Evolutionary conservation across 1,140 invertebrate species (phyloP), one percentile per base, ranked within the genome.

Genomic region (Heterodera schachtii): DNA sequence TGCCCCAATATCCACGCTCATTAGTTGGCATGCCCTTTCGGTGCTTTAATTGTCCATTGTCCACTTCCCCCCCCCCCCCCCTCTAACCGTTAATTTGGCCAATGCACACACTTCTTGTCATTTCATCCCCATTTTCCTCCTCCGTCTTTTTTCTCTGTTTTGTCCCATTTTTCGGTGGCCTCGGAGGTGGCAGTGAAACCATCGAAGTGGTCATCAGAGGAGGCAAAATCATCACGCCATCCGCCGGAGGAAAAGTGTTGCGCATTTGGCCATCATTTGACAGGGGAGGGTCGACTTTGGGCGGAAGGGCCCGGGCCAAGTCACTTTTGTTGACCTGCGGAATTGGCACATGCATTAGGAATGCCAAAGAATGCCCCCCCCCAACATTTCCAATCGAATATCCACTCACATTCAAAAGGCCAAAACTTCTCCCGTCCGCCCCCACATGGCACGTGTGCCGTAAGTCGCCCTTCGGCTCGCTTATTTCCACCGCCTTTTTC

Each of bases 401-500:
- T 21, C 57, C 46, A 16, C 80, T 64, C 11, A 82, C 81, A 82
- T 82, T 80, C n/a, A 89, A 49, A 21, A 89, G 66, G 66, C 97
- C 96, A 90, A 98, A 98, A 89, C 95, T 95, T 78, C 95, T 95
- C 6, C 97, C 97, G 90, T 98, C 97, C 16, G 97, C 92, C 3
- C 97, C 97, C 5, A 98, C 95, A 90, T 99, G 97, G 1, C 95
- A 95, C 0, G 96, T 98, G 89, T 98, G 97, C 88, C 97, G 95
- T 0, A 98, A 93, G 91, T 98, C 96, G 57, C 95, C 96, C 90
- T 98, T 95, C 0, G 97, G 97, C 49, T 94, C 93, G 13, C 96
- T 97, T 84, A 98, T 99, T 96, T 98, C 49, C 44, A 87, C 41
- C 76, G 90, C 89, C 79, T 91, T 84, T 60, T 79, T 80, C 52